Base-by-base conservation (phyloP, 23 tunicate species). In the Halocynthia roretzi region DNA sequence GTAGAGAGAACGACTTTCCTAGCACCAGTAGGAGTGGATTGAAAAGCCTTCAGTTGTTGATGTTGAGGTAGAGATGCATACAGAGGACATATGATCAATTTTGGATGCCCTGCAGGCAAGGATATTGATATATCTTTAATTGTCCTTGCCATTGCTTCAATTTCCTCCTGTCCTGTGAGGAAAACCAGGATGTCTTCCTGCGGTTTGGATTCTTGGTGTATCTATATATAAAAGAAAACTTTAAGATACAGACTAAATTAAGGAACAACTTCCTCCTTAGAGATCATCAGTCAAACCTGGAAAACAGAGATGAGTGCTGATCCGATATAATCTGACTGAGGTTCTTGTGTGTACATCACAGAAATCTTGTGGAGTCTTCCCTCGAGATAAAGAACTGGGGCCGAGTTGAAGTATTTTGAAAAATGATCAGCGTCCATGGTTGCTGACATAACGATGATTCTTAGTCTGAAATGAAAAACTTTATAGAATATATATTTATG, bases 381-480 rank as follows among this genome's bases (percentile, higher is more conserved):
- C 67, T 92, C 98, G n/a, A 92, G 61, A 74, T 92, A 92, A 48
- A 86, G 81, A 7, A 86, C 98, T 51, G 92, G 98, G 2, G 92
- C 87, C 15, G 82, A 51, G 55, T 81, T 81, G 66, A 92, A 92
- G 80, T 86, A 92, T 52, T 67, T 71, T 15, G 91, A 82, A 71
- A 92, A 92, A 69, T 86, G 87, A 70, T 92, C 98, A n/a, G 83
- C 87, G 77, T 92, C 98, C 98, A 92, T 92, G 44, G 98, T 92
- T 19, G 98, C 98, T 51, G 93, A 86, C 98, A 92, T 92, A 17
- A 92, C 80, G 49, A 92, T 82, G 23, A 92, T 52, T 63, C 78
- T 78, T 10, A 92, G 68, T 18, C 78, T 82, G 17, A 58, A 17
- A 67, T 51, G 18, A 17, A 60, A 60, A 60, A 60, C n/a, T 60